These are phyloP conservation scores for Blennius ocellaris DNA, from an alignment of 2,113 vertebrate genomes.

Conservation along the genomic window DNA sequence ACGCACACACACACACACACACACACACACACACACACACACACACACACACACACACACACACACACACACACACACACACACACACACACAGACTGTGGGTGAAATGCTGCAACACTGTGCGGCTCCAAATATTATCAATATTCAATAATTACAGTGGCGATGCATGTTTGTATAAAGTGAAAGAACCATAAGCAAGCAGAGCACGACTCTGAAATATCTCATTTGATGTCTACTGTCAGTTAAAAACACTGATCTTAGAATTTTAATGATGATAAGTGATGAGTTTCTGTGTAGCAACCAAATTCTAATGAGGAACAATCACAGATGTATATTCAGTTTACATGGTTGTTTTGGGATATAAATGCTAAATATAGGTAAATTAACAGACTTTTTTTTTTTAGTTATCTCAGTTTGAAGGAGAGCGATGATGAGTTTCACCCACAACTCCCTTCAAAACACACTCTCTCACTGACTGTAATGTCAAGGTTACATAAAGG, in stretches of 20 bases:
- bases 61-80: no score
- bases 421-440: neutral
- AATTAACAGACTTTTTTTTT: neutral
- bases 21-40: no score
- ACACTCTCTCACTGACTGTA: neutral
- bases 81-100: no score
- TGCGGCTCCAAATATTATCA: no score
- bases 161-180: no score
- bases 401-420: neutral
- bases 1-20: no score
- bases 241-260: slow-evolving; percentile 19
- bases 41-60: no score
- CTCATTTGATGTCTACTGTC: neutral
- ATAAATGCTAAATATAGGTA: slow-evolving; percentile 1
- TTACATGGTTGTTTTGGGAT: neutral
- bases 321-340: neutral
- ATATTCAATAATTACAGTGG: neutral
- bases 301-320: no score
- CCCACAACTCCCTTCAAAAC: neutral
- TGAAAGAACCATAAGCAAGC: neutral
- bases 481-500: neutral
- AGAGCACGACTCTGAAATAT: slow-evolving; percentile 17
- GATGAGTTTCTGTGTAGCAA: neutral
- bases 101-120: no score
- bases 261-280: slow-evolving; percentile 3